Evolutionary conservation across 2,888 invertebrate genomes (phyloP).

Genomic region (Cephus rjabovi): DNA sequence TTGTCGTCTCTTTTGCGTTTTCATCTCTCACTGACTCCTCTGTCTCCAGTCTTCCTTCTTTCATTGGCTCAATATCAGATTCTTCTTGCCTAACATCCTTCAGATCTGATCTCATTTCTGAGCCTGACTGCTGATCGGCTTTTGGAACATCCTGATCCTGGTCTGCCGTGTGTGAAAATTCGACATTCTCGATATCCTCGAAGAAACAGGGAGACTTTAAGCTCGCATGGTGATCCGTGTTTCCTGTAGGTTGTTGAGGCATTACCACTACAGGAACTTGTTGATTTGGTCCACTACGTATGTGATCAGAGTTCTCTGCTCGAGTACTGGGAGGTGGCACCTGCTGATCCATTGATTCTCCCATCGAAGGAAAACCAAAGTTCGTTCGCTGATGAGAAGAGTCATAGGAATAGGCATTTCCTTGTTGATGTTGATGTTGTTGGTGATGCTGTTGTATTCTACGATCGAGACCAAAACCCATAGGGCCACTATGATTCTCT

Average conservation of each 20-base stretch:
- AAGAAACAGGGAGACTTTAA: background rate
- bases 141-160: background rate
- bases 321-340: background rate
- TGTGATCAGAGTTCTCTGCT: background rate
- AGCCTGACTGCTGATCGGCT: background rate
- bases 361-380: background rate
- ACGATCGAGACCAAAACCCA: conserved; percentile 9
- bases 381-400: background rate
- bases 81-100: background rate
- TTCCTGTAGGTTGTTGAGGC: background rate
- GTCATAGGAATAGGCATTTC: background rate
- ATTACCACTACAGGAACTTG: background rate
- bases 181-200: background rate
- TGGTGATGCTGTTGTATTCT: conserved; percentile 6
- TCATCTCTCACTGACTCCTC: background rate
- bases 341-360: background rate
- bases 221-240: background rate
- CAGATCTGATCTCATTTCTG: background rate
- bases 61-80: background rate
- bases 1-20: background rate
- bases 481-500: background rate
- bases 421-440: background rate
- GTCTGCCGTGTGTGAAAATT: background rate
- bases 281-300: background rate
- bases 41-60: background rate